Base-by-base conservation (phyloP, 1,140 invertebrate genomes). In the Drosophila ercepeae region DNA sequence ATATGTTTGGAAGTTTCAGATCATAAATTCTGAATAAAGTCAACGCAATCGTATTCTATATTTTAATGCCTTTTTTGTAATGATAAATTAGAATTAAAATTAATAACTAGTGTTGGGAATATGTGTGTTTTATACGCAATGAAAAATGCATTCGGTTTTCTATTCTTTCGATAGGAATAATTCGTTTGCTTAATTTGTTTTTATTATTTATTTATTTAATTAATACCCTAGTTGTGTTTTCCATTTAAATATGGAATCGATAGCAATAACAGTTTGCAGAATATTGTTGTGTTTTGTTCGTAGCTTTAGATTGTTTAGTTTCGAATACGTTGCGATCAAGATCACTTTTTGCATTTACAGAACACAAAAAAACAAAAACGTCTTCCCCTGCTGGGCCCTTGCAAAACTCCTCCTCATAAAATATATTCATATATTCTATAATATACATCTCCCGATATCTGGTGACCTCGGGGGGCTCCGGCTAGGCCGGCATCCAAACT, bases 281-380 rank as follows among this genome's bases (percentile, higher is more conserved):
- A 36, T 32, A 16, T 67, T 45, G 4, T 13, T 52, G 34, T 68
- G 51, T 46, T 61, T 64, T 88, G 81, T 88, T 84, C 77, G 82
- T 67, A 45, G 49, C 32, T 51, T 57, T 60, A 39, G 54, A 63
- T 61, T 54, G 11, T 55, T 51, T 71, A 60, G 49, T 61, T 61
- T 73, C 42, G 45, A 68, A 81, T 74, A 86, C 72, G 77, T 86
- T 86, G 74, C 81, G 78, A 84, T 83, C 75, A 84, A 83, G 82
- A 84, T 84, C 81, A 86, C 81, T 58, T 76, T 79, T 63, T 79
- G 81, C 75, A 78, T 60, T 71, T 64, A 84, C 60, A 64, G 68
- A 74, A 78, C 75, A n/a, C n/a, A n/a, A 68, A 78, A 77, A 71
- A 72, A 84, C 60, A 75, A 73, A 75, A 58, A 75, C 36, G 67